A percentile compares a stretch with the other conserved stretches of the same genome.
Evolutionary conservation across 2,113 vertebrate genomes (phyloP).

Genomic region (Upupa epops): DNA sequence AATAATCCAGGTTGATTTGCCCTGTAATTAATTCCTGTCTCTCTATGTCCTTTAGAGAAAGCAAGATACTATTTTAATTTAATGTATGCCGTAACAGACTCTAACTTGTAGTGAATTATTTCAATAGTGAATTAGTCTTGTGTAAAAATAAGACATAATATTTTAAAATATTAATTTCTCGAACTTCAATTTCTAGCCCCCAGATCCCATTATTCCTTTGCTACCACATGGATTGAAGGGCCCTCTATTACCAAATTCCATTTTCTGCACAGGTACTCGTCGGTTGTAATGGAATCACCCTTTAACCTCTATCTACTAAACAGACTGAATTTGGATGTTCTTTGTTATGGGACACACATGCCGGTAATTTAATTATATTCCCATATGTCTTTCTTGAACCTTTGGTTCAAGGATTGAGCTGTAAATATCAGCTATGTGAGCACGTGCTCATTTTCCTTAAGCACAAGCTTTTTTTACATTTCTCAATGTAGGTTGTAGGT

Average conservation of each 20-base stretch:
- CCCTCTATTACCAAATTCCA: not conserved
- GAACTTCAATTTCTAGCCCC: not conserved
- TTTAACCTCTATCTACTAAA: slow-evolving; percentile 36
- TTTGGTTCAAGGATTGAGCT: not conserved
- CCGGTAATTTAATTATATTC: slow-evolving; percentile 15
- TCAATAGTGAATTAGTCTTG: slow-evolving; percentile 11
- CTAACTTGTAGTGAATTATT: slow-evolving; percentile 42
- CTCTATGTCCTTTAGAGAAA: slow-evolving; percentile 26
- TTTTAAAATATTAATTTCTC: slow-evolving; percentile 34
- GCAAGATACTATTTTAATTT: slow-evolving; percentile 45
- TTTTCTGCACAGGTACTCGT: slow-evolving; percentile 25
- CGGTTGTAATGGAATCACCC: not conserved
- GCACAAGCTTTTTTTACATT: not conserved
- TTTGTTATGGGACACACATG: not conserved
- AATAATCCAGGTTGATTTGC: slow-evolving; percentile 39
- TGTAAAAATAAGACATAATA: slow-evolving; percentile 27
- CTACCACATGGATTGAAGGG: not conserved
- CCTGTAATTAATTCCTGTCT: slow-evolving; percentile 50
- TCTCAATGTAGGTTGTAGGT: not conserved
- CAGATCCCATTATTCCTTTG: not conserved
- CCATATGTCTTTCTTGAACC: not conserved
- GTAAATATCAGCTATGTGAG: not conserved
- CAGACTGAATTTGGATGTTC: slow-evolving; percentile 1
- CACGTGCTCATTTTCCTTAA: not conserved
- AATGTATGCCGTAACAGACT: slow-evolving; percentile 15